Base-by-base conservation (phyloP, 2,888 invertebrate genomes). In the Cistogaster globosa region DNA sequence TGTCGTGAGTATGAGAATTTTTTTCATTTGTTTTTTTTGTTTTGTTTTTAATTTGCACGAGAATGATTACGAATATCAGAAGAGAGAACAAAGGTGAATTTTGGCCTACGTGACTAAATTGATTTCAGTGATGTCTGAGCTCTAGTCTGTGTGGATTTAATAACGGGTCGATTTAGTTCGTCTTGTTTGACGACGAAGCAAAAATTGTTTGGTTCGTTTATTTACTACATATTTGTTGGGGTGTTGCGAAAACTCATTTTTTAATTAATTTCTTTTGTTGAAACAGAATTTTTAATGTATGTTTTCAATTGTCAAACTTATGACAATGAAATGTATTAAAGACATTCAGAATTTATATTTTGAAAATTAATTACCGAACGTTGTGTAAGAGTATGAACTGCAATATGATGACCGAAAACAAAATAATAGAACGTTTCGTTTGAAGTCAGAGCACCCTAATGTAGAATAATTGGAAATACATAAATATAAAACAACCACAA, bases 101-200 rank as follows among this genome's bases (percentile, higher is more conserved):
- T 75, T 92, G 92, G 91, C 89, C 89, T 91, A 91, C 91, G 92
- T 91, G 91, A 92, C 92, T 91, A 87, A 87, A 84, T 87, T 86
- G 87, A 87, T 88, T 88, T 89, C 87, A 88, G 87, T 88, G 88
- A 91, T 92, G 92, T 91, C 91, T 89, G 86, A 87, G 80, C 67
- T 82, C 48, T 79, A 65, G 67, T 81, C 65, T 51, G 83, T 65
- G 79, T 74, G 58, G 45, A 83, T 75, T 71, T 38, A 75, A 82
- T 78, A 78, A 75, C 68, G 51, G 51, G 22, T 60, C 11, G 20
- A 48, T 51, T 63, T 14, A 8, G 45, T 55, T 65, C 55, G 69
- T 80, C 4, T 62, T 22, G 22, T 45, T 51, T 57, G 32, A 32
- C 32, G 32, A 32, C 6, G 80, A 77, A 87, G 67, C 62, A 58